phyloP scores from a whole-genome alignment of 2,797 vertebrate genomes.

The Poecile montanus region DNA sequence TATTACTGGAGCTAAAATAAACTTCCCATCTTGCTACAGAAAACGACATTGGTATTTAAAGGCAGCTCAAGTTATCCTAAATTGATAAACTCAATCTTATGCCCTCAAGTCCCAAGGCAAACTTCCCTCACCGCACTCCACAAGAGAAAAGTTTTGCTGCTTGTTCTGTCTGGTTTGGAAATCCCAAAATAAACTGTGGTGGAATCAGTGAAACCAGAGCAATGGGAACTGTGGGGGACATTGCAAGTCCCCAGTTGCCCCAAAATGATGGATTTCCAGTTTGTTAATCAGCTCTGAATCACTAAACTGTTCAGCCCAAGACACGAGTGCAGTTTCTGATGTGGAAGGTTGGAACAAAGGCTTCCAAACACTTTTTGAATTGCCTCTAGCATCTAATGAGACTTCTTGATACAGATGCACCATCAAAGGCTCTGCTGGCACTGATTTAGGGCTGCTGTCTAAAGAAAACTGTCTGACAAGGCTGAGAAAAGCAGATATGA shows the following conservation, averaged over 20 bases:
- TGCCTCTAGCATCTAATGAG: neutral
- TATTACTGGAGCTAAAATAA: neutral
- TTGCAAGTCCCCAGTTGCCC: neutral
- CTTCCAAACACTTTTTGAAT: slow-evolving; percentile 6
- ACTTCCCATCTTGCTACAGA: neutral
- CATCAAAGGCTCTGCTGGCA: neutral
- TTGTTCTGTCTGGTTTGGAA: slow-evolving; percentile 13
- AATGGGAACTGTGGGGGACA: neutral
- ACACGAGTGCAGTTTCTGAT: neutral
- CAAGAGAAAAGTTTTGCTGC: neutral
- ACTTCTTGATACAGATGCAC: neutral
- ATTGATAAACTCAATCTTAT: neutral
- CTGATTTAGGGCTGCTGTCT: neutral
- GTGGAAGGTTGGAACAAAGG: neutral
- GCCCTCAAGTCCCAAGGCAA: neutral
- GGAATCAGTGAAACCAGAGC: slow-evolving; percentile 6
- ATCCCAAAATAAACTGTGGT: neutral
- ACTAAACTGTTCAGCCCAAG: neutral
- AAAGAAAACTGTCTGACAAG: neutral
- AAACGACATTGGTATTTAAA: neutral
- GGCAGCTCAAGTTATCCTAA: neutral
- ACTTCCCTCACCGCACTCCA: neutral
- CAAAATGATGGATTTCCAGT: slow-evolving; percentile 7
- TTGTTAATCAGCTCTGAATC: slow-evolving; percentile 38
- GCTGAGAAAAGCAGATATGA: neutral